These are phyloP conservation scores for Choreutis nemorana DNA, from an alignment of 2,888 invertebrate genomes.

Conservation along the genomic window DNA sequence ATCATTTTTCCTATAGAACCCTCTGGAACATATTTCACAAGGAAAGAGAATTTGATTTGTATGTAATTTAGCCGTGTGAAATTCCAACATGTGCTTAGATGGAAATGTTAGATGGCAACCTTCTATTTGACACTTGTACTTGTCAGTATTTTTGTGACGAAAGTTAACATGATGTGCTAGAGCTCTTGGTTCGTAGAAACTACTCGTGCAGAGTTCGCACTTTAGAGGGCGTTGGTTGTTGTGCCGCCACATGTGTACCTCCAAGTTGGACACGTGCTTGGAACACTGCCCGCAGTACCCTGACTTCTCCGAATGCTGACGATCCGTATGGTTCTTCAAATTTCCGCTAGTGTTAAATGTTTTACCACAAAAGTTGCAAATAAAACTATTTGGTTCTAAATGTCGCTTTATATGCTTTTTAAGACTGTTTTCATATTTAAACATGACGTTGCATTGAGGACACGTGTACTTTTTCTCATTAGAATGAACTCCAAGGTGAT, in stretches of 20 bases:
- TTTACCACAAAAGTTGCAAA: constrained; percentile 43
- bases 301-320: constrained; percentile 61
- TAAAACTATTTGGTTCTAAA: constrained; percentile 27
- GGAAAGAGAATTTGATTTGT: constrained; percentile 33
- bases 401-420: constrained; percentile 54
- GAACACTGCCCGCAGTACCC: constrained; percentile 56
- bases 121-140: constrained; percentile 33
- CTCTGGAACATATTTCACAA: constrained; percentile 41
- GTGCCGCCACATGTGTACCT: constrained; percentile 62
- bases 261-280: constrained; percentile 59
- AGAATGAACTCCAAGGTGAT: constrained; percentile 33
- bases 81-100: constrained; percentile 38
- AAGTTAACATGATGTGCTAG: constrained; percentile 44
- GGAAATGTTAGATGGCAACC: constrained; percentile 39
- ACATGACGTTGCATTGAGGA: constrained; percentile 43
- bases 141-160: constrained; percentile 37
- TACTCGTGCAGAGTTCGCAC: constrained; percentile 41
- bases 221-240: constrained; percentile 53
- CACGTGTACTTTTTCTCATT: constrained; percentile 36
- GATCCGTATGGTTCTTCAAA: constrained; percentile 55
- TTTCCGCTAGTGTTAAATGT: constrained; percentile 57
- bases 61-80: constrained; percentile 42
- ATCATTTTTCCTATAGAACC: constrained; percentile 51
- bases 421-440: constrained; percentile 57
- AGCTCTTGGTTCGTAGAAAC: constrained; percentile 33